Conservation (phyloP, 2,113 vertebrate species). For the Ceyx melanurus region DNA sequence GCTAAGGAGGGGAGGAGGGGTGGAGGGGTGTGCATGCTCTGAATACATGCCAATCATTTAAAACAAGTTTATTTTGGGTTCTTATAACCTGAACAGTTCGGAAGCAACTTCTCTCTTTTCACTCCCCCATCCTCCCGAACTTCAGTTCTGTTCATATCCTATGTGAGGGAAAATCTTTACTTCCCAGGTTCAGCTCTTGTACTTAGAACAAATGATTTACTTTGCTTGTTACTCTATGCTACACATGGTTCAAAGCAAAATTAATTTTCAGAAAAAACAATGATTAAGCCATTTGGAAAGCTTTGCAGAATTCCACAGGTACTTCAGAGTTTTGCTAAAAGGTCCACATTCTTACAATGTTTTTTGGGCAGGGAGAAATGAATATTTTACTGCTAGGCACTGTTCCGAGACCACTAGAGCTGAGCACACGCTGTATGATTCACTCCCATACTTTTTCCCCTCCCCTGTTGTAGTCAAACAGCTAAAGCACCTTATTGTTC, state of each 20-base stretch:
- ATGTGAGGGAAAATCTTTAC: background rate
- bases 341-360: background rate
- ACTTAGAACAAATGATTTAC: background rate
- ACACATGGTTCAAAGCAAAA: background rate
- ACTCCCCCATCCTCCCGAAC: background rate
- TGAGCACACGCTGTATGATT: background rate
- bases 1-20: background rate
- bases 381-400: background rate
- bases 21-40: background rate
- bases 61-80: background rate
- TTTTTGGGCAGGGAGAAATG: background rate
- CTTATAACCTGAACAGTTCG: background rate
- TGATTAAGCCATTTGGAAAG: background rate
- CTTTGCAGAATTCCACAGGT: background rate
- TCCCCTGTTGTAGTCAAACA: background rate
- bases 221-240: background rate
- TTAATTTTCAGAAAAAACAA: background rate
- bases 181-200: background rate
- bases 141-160: background rate
- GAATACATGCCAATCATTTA: slow-evolving; percentile 10
- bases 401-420: background rate
- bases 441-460: background rate
- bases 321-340: background rate
- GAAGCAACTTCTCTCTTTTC: background rate
- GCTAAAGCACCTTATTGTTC: background rate